Percentiles rank a stretch among this genome's conserved stretches.
Evolutionary conservation across 2,888 invertebrate species (phyloP).

Genomic region (Agriopis marginaria): DNA sequence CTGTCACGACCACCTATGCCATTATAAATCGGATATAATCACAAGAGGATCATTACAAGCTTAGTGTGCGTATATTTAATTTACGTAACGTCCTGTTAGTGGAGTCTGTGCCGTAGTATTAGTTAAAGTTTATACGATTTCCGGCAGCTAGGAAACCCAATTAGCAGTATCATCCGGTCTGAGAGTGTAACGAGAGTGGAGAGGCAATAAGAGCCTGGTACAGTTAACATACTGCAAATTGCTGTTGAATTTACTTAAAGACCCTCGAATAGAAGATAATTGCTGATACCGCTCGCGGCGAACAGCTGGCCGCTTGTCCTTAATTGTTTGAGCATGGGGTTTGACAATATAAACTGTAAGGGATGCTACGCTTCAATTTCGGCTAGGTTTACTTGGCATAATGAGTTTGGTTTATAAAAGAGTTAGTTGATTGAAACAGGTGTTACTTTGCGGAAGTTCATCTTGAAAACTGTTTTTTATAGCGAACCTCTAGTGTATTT

Average conservation of each 20-base stretch:
- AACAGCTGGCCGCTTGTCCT: conserved; percentile 45
- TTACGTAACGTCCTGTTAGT: conserved; percentile 51
- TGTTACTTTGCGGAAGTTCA: no score
- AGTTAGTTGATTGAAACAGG: background rate
- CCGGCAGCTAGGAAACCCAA: conserved; percentile 79
- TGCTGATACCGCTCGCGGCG: conserved; percentile 56
- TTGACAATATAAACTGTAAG: conserved; percentile 15
- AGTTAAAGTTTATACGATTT: conserved; percentile 81
- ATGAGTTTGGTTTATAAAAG: background rate
- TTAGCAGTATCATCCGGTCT: conserved; percentile 82
- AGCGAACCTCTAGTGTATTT: no score
- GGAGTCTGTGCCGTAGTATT: conserved; percentile 66
- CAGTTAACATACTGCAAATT: conserved; percentile 80
- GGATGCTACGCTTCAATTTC: background rate
- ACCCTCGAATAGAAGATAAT: conserved; percentile 58
- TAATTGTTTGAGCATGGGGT: conserved; percentile 29
- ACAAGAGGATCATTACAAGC: conserved; percentile 28
- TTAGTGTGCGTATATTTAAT: conserved; percentile 37
- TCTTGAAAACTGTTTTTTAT: no score
- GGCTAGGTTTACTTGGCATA: background rate
- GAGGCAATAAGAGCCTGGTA: conserved; percentile 71
- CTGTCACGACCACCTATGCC: conserved; percentile 43
- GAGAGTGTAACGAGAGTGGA: conserved; percentile 70
- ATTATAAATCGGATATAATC: conserved; percentile 41
- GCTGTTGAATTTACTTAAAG: conserved; percentile 78